Conservation (phyloP, 2,888 invertebrate species). For the Rambutsinella grinnellia region DNA sequence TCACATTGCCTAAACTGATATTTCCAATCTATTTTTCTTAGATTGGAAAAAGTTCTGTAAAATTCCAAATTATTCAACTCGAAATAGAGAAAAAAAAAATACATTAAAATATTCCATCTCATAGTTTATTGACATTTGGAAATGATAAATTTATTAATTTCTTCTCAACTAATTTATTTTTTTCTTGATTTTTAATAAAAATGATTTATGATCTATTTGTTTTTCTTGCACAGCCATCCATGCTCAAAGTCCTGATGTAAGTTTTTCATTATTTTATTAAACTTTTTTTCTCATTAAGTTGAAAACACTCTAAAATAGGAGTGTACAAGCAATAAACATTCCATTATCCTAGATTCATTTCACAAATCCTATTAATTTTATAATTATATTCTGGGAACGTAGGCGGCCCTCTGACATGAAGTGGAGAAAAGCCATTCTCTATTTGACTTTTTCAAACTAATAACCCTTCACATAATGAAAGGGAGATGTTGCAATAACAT, state of each 20-base stretch:
- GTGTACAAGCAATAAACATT: background rate
- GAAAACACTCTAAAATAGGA: background rate
- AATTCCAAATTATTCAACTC: no score
- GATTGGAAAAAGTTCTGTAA: no score
- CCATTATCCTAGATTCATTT: background rate
- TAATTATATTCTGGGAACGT: background rate
- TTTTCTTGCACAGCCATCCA: conserved; percentile 76
- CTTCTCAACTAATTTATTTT: no score
- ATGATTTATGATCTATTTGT: conserved; percentile 76
- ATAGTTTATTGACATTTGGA: no score
- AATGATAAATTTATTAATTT: no score
- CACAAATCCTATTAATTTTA: background rate
- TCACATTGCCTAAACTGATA: no score
- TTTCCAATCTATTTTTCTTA: no score
- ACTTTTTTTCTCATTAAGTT: background rate
- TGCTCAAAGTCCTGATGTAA: conserved; percentile 74
- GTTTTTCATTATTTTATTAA: conserved; percentile 16
- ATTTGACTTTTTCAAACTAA: background rate
- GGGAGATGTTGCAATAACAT: background rate
- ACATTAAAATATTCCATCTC: no score
- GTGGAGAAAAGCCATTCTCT: background rate
- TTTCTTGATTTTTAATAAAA: no score
- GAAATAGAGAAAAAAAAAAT: no score
- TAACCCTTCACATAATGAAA: no score
- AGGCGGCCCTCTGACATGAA: background rate